Conservation (phyloP, 2,888 invertebrate species). For the Watsonalla binaria region DNA sequence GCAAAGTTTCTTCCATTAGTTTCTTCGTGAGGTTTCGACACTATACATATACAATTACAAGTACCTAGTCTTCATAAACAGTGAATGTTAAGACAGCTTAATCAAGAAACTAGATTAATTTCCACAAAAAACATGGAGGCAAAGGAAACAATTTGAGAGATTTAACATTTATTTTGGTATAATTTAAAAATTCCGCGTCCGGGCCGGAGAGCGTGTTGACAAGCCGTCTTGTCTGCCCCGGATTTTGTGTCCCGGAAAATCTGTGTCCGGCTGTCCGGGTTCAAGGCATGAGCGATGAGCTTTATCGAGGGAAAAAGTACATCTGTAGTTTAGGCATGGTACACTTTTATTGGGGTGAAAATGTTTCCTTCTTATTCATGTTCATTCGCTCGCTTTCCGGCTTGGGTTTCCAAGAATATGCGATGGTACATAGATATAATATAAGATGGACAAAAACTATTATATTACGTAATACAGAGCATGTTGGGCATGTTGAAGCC, state of each 20-base stretch:
- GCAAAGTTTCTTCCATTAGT: no score
- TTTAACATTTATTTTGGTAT: conserved; percentile 30
- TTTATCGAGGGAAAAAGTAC: not conserved
- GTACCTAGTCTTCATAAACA: not conserved
- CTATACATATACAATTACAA: no score
- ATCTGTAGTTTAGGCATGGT: not conserved
- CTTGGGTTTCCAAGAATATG: no score
- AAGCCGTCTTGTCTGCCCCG: conserved; percentile 24
- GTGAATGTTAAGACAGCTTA: not conserved
- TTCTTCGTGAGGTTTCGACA: no score
- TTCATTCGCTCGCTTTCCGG: no score
- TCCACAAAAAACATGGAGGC: conserved; percentile 5
- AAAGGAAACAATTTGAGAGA: conserved; percentile 26
- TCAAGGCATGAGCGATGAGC: conserved; percentile 4
- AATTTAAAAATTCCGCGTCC: conserved; percentile 33
- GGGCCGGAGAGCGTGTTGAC: conserved; percentile 23
- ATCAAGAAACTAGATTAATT: conserved; percentile 7
- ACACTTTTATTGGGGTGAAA: not conserved
- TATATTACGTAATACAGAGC: no score
- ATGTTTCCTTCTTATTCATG: conserved; percentile 5
- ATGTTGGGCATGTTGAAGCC: no score
- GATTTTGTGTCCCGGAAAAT: conserved; percentile 25
- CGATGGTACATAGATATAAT: no score
- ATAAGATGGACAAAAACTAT: no score
- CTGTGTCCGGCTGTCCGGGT: conserved; percentile 8